Evolutionary conservation across 2,797 vertebrate species (phyloP).

Genomic region (Poeciliopsis paucimaculata): DNA sequence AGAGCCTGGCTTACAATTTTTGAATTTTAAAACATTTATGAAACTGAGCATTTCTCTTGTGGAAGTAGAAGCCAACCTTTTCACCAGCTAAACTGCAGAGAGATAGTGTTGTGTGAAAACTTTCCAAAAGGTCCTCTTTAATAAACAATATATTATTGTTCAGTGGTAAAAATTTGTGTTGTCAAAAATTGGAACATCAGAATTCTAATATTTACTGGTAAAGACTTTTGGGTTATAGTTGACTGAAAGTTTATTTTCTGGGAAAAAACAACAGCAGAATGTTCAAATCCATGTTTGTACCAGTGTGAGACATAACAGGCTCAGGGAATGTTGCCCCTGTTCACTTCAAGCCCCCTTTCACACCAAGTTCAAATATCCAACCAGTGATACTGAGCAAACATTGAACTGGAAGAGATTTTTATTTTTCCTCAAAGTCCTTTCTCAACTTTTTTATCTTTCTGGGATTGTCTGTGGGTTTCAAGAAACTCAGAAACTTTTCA

Average conservation of each 20-base stretch:
- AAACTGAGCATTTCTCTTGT: background rate
- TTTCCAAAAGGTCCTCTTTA: background rate
- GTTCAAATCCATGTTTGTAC: background rate
- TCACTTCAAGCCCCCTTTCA: background rate
- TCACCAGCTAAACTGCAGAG: background rate
- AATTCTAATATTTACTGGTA: background rate
- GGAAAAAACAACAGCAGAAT: background rate
- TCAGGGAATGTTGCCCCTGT: background rate
- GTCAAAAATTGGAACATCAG: background rate
- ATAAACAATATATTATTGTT: background rate
- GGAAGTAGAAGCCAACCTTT: background rate
- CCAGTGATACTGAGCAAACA: background rate
- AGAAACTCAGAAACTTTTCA: background rate
- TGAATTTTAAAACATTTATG: background rate
- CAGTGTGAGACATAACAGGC: background rate
- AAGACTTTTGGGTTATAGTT: background rate
- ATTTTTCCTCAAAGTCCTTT: background rate
- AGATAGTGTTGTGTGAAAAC: background rate
- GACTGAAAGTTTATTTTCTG: slow-evolving; percentile 1
- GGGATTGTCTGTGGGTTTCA: background rate
- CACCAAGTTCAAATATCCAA: slow-evolving; percentile 1
- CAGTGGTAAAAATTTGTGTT: background rate
- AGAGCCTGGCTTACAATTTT: background rate
- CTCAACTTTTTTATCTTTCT: background rate
- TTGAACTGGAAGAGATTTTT: background rate